Evolutionary conservation across 2,113 vertebrate species (phyloP).

Genomic region (Capricornis sumatraensis): DNA sequence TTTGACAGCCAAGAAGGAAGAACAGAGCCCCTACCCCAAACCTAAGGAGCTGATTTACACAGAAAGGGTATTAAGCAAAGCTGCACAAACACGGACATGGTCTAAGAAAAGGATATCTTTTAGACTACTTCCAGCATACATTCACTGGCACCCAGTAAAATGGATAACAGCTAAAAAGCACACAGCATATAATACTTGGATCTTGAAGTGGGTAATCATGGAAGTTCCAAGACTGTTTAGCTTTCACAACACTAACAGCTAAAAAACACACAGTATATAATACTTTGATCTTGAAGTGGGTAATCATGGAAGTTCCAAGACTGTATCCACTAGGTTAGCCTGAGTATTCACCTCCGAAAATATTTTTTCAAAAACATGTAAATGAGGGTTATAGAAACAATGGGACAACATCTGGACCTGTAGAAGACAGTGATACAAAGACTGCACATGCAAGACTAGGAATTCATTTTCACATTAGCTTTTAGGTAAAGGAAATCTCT

Average conservation of each 20-base stretch:
- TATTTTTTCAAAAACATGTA: slow-evolving; percentile 48
- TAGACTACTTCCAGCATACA: background rate
- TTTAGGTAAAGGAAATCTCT: background rate
- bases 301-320: slow-evolving; percentile 53
- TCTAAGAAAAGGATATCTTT: background rate
- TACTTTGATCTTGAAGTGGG: slow-evolving; percentile 38
- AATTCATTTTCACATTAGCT: background rate
- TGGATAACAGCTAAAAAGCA: background rate
- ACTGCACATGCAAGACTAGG: background rate
- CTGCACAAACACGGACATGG: background rate
- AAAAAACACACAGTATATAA: slow-evolving; percentile 55
- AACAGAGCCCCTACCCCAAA: background rate
- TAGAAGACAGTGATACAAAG: background rate
- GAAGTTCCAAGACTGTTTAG: slow-evolving; percentile 37
- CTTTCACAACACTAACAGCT: background rate
- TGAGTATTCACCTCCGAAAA: slow-evolving; percentile 63
- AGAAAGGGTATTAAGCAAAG: background rate
- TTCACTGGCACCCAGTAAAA: background rate
- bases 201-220: slow-evolving; percentile 55
- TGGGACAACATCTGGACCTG: background rate
- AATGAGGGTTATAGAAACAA: slow-evolving; percentile 15
- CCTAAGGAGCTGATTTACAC: background rate
- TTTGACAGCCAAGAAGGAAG: background rate
- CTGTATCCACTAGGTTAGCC: slow-evolving; percentile 54
- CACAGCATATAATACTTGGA: slow-evolving; percentile 45